Conservation (phyloP, 2,113 vertebrate genomes). For the Theristicus caerulescens region DNA sequence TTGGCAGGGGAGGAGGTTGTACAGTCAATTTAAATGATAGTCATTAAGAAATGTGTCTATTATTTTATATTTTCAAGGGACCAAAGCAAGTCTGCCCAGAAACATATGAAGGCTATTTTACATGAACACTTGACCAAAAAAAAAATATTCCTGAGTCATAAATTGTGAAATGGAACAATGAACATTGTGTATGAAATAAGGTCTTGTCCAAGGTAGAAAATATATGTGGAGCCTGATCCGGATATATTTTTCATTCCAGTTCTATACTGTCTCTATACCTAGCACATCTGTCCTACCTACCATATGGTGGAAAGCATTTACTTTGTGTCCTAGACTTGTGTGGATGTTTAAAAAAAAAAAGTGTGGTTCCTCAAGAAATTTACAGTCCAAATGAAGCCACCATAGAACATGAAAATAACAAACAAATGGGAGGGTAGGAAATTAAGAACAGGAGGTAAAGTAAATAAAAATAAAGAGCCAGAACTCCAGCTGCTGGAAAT, state of each 20-base stretch:
- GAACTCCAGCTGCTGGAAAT: slow-evolving; percentile 39
- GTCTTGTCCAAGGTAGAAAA: not conserved
- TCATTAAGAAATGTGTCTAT: not conserved
- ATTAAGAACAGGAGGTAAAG: slow-evolving; percentile 43
- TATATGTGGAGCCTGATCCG: not conserved
- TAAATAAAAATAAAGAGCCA: slow-evolving; percentile 30
- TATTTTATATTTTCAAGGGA: not conserved
- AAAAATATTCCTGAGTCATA: not conserved
- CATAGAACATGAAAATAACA: not conserved
- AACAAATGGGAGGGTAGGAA: slow-evolving; percentile 32
- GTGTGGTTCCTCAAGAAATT: not conserved
- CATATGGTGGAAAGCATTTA: not conserved
- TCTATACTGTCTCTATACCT: not conserved
- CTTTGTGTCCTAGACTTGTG: not conserved
- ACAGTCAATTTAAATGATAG: not conserved
- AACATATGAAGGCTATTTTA: not conserved
- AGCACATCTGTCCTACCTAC: not conserved
- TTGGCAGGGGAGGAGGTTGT: not conserved
- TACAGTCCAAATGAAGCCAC: not conserved
- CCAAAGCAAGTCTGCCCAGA: not conserved
- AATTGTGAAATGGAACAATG: not conserved
- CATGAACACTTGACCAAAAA: not conserved
- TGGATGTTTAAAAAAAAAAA: not conserved
- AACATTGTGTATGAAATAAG: not conserved
- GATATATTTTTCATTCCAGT: not conserved